Conservation (phyloP, 1,140 invertebrate species). For the Aphidius ervi region DNA sequence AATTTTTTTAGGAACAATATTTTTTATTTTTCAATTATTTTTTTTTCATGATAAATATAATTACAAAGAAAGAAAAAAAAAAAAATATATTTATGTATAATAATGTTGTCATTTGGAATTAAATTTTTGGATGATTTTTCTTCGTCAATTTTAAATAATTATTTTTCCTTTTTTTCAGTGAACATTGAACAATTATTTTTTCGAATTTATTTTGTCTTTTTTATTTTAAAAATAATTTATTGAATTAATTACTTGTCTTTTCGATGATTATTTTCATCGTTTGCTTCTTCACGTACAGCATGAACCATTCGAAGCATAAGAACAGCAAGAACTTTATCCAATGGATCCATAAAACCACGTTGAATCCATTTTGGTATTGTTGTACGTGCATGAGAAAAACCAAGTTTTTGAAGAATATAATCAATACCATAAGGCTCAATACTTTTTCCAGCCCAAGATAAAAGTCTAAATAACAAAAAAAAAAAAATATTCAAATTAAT, state of each 20-base stretch:
- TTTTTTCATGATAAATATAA: no score
- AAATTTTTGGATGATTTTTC: no score
- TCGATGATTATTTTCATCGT: slow-evolving; percentile 43
- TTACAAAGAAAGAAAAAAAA: no score
- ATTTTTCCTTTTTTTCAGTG: slow-evolving; percentile 3
- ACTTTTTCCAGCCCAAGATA: slow-evolving; percentile 93
- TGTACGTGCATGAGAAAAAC: slow-evolving; percentile 92
- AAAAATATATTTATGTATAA: no score
- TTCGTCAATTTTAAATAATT: background rate
- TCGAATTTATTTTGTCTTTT: background rate
- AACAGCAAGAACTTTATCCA: slow-evolving; percentile 79
- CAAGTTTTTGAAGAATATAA: slow-evolving; percentile 93
- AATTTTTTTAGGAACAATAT: no score
- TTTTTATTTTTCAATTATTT: no score
- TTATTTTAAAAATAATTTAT: background rate
- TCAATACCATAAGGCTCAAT: slow-evolving; percentile 97
- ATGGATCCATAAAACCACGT: slow-evolving; percentile 92
- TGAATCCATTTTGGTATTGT: slow-evolving; percentile 99
- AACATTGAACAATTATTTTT: slow-evolving; percentile 7
- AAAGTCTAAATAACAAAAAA: slow-evolving; percentile 53
- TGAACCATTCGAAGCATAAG: slow-evolving; percentile 65
- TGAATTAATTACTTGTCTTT: slow-evolving; percentile 37
- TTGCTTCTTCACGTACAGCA: slow-evolving; percentile 43
- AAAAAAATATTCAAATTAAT: background rate
- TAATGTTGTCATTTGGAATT: no score